Evolutionary conservation across 1,140 invertebrate species (phyloP).

Genomic region (Linepithema humile): DNA sequence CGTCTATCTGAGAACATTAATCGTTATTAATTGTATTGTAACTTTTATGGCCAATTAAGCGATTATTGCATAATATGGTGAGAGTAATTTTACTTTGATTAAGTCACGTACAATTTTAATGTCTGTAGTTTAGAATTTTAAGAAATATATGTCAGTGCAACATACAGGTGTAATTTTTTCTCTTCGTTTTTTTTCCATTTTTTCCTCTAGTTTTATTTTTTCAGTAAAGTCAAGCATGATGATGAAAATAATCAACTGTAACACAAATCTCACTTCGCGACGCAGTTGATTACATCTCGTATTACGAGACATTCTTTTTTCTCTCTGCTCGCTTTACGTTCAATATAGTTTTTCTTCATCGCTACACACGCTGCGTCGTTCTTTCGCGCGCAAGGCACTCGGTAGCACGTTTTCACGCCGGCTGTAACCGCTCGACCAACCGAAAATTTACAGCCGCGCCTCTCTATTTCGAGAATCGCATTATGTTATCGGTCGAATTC

Average conservation of each 20-base stretch:
- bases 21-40: not conserved
- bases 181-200: not conserved
- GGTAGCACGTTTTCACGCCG: not conserved
- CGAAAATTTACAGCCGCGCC: constrained; percentile 25
- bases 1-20: not conserved
- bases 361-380: not conserved
- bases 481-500: constrained; percentile 49
- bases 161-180: not conserved
- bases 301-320: not conserved
- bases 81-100: not conserved
- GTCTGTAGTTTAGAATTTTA: not conserved
- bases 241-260: not conserved
- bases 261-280: not conserved
- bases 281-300: constrained; percentile 4
- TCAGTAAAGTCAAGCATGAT: not conserved
- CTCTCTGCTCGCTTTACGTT: not conserved
- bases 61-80: not conserved
- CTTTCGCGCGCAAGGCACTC: constrained; percentile 8
- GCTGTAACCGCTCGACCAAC: not conserved
- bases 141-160: not conserved
- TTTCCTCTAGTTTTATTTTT: not conserved
- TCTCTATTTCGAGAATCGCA: constrained; percentile 37
- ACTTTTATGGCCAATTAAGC: not conserved
- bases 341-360: constrained; percentile 10
- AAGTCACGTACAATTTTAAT: not conserved